Base-by-base conservation (phyloP, 2,888 invertebrate genomes). In the Anthrax anthrax region DNA sequence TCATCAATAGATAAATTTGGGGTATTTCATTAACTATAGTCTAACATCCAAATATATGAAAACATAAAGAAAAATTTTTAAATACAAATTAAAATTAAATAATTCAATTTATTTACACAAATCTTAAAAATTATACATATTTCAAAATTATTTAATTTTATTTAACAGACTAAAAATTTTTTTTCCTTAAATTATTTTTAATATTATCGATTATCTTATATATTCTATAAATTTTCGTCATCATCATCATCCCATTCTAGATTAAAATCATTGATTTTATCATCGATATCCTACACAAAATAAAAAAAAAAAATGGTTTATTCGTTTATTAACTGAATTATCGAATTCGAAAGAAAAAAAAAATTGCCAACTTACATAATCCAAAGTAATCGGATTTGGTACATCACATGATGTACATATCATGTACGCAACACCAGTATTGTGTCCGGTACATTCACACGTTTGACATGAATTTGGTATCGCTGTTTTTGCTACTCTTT, bases 371-470 rank as follows among this genome's bases (percentile, higher is more conserved):
- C 72, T 72, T 58, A 72, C 72, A 57, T 71, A 71, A 60, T 74
- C 71, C 17, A 71, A 65, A 43, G 65, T 60, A 13, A 67, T 61
- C 3, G 71, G 67, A 37, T 64, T 67, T 4, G 75, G 74, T 12
- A 36, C 36, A 38, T 48, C 42, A 57, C 79, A 80, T 1, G 78
- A 75, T 48, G 75, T 73, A 56, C 83, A 82, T 52, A 77, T 76
- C 69, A 80, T 73, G 60, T 72, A 77, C 5, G 80, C 75, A 18
- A 79, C 70, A 1, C 81, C 81, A 37, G 76, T 73, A 51, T 78
- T 75, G 55, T 78, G 74, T 3, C 78, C 76, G 2, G 77, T 74
- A 56, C 83, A 84, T 57, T 83, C 82, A 60, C 83, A 84, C 27
- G 72, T 72, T 57, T 82, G 79, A 54, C 79, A 81, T 9, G 64